Conservation (phyloP, 2,113 vertebrate species). For the Pteropus alecto region DNA sequence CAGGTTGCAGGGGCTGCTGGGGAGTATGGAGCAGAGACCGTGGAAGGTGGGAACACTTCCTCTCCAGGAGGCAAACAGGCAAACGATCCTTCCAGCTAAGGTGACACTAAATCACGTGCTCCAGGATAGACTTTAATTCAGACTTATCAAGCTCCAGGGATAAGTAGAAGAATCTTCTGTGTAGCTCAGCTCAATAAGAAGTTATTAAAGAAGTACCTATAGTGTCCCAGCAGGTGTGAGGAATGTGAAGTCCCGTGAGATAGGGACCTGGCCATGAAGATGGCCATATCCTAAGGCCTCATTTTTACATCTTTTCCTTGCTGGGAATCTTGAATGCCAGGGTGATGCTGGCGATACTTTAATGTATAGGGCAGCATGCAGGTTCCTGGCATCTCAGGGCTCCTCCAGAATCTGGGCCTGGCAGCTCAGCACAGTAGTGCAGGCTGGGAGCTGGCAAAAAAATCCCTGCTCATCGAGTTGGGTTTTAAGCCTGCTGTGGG, state of each 20-base stretch:
- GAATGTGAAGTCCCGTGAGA: not conserved
- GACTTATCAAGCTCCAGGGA: not conserved
- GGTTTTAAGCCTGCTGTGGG: not conserved
- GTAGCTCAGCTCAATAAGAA: not conserved
- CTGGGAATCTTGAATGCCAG: not conserved
- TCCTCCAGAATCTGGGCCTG: not conserved
- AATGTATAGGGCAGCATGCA: not conserved
- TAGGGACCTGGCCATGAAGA: not conserved
- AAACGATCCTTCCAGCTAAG: not conserved
- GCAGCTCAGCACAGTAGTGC: not conserved
- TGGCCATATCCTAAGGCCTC: not conserved
- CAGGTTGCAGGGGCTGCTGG: not conserved
- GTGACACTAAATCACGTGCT: not conserved
- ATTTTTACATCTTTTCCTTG: not conserved
- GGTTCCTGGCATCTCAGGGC: not conserved
- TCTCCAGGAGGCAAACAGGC: not conserved
- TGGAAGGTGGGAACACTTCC: not conserved
- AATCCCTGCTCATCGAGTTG: fast-evolving
- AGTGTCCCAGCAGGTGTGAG: not conserved
- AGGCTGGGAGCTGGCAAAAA: not conserved
- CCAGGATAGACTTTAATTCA: not conserved
- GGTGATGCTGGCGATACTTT: not conserved
- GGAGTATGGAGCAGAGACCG: not conserved
- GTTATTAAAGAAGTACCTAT: not conserved
- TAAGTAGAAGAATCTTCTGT: not conserved